These are phyloP conservation scores for Metallyticus violacea DNA, from an alignment of 2,888 invertebrate species.

Conservation along the genomic window DNA sequence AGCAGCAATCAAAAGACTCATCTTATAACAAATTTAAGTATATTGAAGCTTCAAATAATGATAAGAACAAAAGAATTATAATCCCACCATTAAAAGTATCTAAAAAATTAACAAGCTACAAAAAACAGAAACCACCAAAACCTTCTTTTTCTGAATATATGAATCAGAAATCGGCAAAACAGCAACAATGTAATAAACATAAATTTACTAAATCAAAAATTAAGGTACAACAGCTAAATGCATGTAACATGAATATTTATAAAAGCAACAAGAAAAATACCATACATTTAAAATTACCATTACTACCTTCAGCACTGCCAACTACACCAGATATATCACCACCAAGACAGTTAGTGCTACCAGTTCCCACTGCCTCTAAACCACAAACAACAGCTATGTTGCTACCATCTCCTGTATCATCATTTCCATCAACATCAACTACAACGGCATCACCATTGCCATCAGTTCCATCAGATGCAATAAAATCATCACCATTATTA, in stretches of 20 bases:
- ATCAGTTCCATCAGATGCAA: not conserved
- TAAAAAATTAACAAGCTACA: not conserved
- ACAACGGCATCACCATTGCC: not conserved
- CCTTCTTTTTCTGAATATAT: constrained; percentile 24
- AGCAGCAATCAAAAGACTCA: no score
- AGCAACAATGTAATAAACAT: not conserved
- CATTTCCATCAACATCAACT: no score
- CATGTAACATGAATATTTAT: not conserved
- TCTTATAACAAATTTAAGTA: not conserved
- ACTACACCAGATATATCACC: not conserved
- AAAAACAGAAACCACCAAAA: not conserved
- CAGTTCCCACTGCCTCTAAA: no score
- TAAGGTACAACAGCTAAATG: not conserved
- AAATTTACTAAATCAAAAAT: not conserved
- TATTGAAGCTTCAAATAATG: not conserved
- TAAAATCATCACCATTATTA: not conserved
- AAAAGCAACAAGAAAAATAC: not conserved
- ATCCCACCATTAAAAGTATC: not conserved
- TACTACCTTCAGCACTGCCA: not conserved
- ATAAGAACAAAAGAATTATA: not conserved
- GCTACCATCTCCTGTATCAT: not conserved
- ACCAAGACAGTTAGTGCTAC: not conserved
- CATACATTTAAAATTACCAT: not conserved
- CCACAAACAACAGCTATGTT: not conserved
- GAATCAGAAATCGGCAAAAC: not conserved